These are phyloP conservation scores for Sarcophaga peregrina DNA, from an alignment of 1,140 invertebrate species.

Conservation along the genomic window DNA sequence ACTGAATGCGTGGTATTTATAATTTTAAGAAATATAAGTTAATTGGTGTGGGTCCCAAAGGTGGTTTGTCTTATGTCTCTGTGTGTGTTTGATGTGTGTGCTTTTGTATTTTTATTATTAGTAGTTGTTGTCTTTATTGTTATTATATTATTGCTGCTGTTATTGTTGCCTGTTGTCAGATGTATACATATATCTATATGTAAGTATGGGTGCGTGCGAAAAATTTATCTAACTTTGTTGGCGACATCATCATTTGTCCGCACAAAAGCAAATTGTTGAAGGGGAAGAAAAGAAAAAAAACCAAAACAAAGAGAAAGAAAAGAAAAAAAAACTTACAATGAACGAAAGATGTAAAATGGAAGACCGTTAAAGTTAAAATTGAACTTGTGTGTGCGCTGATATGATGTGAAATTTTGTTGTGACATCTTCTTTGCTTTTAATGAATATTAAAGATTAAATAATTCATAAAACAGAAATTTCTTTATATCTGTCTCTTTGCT, in stretches of 20 bases:
- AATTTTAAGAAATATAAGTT: neutral
- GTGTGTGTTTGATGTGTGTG: neutral
- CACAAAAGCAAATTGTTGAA: neutral
- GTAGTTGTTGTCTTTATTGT: neutral
- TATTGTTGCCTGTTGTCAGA: too few species aligned
- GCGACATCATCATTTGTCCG: slow-evolving; percentile 4
- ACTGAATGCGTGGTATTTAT: too few species aligned
- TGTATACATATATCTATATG: too few species aligned
- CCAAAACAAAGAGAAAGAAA: neutral
- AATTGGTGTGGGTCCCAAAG: neutral
- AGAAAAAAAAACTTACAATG: neutral
- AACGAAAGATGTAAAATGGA: neutral
- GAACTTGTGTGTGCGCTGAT: neutral
- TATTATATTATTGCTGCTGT: neutral
- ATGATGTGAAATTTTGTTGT: neutral
- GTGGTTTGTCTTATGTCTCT: neutral
- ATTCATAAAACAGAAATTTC: neutral
- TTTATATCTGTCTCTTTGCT: neutral
- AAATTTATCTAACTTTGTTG: slow-evolving; percentile 3
- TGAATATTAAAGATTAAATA: slow-evolving; percentile 2
- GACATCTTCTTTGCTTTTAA: neutral
- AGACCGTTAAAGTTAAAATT: neutral
- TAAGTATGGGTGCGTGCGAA: too few species aligned
- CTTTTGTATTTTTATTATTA: too few species aligned
- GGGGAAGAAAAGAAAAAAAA: neutral